Conservation (phyloP, 35 echinoderm and acorn worm genomes). For the Lytechinus variegatus region DNA sequence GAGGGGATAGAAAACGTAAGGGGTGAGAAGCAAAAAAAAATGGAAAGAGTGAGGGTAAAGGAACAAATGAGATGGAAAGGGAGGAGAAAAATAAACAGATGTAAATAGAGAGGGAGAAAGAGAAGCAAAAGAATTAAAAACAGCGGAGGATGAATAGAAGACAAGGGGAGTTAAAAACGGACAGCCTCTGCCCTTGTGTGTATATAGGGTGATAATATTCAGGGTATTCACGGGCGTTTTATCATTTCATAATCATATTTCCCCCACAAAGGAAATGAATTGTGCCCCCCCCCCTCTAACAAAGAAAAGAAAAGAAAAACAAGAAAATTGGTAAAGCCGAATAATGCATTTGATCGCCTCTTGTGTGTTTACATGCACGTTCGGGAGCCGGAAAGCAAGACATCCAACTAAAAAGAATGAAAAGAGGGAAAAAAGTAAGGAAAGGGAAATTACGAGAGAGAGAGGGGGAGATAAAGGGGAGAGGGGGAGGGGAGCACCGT, state of each 20-base stretch:
- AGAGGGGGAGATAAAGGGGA: neutral
- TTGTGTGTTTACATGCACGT: no score
- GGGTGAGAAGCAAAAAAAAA: neutral
- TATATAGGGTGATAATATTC: no score
- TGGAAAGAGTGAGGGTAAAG: neutral
- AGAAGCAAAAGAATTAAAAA: neutral
- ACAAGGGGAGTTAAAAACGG: no score
- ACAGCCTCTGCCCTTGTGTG: no score
- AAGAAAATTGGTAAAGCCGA: no score
- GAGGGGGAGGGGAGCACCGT: no score
- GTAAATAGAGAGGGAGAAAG: neutral
- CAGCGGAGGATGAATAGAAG: neutral
- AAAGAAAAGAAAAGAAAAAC: no score
- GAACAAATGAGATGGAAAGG: neutral
- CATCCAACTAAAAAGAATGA: neutral
- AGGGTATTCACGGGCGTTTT: no score
- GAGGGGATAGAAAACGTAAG: neutral
- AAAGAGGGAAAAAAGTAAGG: neutral
- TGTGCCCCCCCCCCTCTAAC: no score
- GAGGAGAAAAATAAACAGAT: neutral
- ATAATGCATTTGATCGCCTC: no score
- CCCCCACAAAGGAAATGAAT: no score
- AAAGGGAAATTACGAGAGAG: neutral
- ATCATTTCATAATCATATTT: no score
- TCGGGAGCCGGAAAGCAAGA: neutral